Base-by-base conservation (phyloP, 2,888 invertebrate genomes). In the Schrankia costaestrigalis region DNA sequence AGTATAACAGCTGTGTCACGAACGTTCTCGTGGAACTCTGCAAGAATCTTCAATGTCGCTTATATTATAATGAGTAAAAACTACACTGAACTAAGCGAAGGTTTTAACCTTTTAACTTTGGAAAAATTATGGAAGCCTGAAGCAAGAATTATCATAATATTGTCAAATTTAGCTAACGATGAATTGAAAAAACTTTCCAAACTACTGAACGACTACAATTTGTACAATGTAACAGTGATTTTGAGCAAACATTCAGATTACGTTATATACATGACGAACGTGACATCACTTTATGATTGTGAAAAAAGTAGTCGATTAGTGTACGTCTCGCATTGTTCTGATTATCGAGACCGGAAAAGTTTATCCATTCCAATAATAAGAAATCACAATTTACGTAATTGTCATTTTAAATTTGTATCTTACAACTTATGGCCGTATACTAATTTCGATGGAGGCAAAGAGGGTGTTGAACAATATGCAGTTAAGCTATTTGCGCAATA, bases 101-200 rank as follows among this genome's bases (percentile, higher is more conserved):
- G 54, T 0, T 36, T 73, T n/a, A 27, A 41, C 6, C 14, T 38
- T 15, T 30, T 54, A 3, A 53, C 31, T 37, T 30, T 40, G 8
- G 64, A 66, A 19, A 17, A 8, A 4, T 57, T 52, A 15, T 73
- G 71, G 64, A 66, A 63, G 35, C 66, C 70, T 11, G 31, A 12
- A 24, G 63, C 61, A 7, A 57, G 46, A 25, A 69, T 71, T 26
- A 47, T 73, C 14, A 59, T 75, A 10, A 35, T 60, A 1, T 19
- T 70, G 3, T 31, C 64, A 15, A 27, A 47, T 22, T 12, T 63
- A 8, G 11, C 13, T n/a, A 27, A 43, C n/a, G 7, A 45, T 30
- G 25, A 43, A 9, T 28, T 63, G 31, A 2, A 27, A 4, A 28
- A 49, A 0, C 14, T 72, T 11, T 41, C 49, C 1, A 21, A 43